These are phyloP conservation scores for Urocynchramus pylzowi DNA, from an alignment of 2,113 vertebrate species.

Conservation along the genomic window DNA sequence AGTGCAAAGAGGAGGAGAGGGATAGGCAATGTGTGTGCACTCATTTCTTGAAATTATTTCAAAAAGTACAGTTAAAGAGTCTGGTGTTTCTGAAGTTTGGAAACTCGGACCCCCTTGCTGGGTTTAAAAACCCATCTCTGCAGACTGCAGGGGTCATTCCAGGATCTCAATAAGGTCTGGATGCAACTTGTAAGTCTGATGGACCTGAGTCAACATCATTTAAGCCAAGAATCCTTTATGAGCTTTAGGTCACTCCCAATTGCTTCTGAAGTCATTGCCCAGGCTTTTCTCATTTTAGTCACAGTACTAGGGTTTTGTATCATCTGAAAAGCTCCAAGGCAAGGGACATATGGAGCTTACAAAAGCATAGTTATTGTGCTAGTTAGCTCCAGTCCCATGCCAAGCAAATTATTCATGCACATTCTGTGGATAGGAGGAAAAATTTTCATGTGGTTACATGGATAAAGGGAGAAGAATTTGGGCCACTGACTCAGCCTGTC, in stretches of 20 bases:
- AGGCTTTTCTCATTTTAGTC: constrained; percentile 35
- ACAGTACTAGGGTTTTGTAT: constrained; percentile 29
- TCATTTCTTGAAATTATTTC: background rate
- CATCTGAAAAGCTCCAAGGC: constrained; percentile 35
- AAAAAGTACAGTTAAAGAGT: background rate
- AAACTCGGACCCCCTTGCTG: background rate
- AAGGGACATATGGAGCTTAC: constrained; percentile 47
- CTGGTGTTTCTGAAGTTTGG: background rate
- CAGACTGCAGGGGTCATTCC: background rate
- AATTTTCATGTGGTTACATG: constrained; percentile 60
- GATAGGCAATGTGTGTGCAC: background rate
- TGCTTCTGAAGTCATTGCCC: constrained; percentile 44
- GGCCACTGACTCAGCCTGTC: constrained; percentile 49
- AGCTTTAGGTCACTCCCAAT: constrained; percentile 25
- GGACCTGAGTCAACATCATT: background rate
- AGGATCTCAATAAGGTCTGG: background rate
- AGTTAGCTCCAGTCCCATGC: constrained; percentile 33
- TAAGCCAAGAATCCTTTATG: constrained; percentile 23
- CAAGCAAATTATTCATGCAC: constrained; percentile 61
- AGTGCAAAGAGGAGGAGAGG: background rate
- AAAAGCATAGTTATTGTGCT: constrained; percentile 46
- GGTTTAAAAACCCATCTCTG: background rate
- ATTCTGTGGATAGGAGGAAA: constrained; percentile 46
- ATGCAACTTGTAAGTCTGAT: background rate
- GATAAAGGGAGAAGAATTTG: constrained; percentile 55